Base-by-base conservation (phyloP, 1,140 invertebrate species). In the Hypsibius dujardini region DNA sequence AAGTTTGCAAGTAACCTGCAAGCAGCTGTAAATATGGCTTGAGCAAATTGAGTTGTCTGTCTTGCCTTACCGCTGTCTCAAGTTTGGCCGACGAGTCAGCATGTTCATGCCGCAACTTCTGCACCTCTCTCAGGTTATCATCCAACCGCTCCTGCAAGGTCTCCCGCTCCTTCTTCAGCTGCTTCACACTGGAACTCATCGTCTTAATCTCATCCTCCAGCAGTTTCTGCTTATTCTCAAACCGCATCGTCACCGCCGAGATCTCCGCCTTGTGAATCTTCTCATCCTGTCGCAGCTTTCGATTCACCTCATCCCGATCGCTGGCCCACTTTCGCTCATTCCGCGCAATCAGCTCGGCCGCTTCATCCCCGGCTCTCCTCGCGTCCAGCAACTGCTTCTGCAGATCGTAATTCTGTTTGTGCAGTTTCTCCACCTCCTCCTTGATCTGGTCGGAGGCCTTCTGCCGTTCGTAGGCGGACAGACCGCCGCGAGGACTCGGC, bases 71-170 rank as follows among this genome's bases (percentile, higher is more conserved):
- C 12, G 62, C 42, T 67, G 42, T 15, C 12, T 67, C 62, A 12
- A 67, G 62, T 45, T 67, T 67, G 45, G 62, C 12, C 42, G 12
- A 7, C 12, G 62, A 7, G 62, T 67, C 62, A 12, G 42, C 12
- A 67, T 67, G 42, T 67, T 67, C 62, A 42, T 67, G 12, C 12
- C 42, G 12, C 3, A 72, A 46, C 12, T 73, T 70, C n/a, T 73
- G 70, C 1, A 70, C 70, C 1, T 72, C 71, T 40, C 60, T 70
- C 56, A 72, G 71, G 0, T 89, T 88, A 28, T 85, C 85, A 76
- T 92, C 89, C 46, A 92, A 76, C 86, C 95, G 90, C 76, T 93
- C 89, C 74, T 90, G 90, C 75, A 90, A 92, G 46, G 88, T 88
- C 76, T 95, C 90, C 59, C 90, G 84, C 80, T 95, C 92, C 72